Base-by-base conservation (phyloP, 2,888 invertebrate genomes). In the Carcina quercana region DNA sequence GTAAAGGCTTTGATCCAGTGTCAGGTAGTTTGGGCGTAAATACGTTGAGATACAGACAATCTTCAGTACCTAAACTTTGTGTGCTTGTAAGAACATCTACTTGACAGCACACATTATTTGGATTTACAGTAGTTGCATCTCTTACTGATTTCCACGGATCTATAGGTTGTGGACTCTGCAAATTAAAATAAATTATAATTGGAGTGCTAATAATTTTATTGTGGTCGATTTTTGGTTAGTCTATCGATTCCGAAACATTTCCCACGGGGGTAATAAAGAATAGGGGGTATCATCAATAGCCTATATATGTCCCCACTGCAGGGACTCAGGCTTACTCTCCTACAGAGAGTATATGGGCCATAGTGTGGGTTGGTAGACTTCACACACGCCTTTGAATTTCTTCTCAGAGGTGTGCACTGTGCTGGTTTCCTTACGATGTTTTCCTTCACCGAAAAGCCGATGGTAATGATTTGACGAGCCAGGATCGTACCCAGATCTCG, bases 91-190 rank as follows among this genome's bases (percentile, higher is more conserved):
- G 14, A 3, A 55, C 28, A 25, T 62, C 51, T 3, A 49, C 29
- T 45, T 73, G 71, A 14, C 42, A 37, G 6, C 57, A 45, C 19
- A 58, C 35, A 17, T 61, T 52, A 6, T 43, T 39, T 35, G 43
- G 26, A 62, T 54, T 39, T 46, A 71, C 72, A 30, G 62, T 57
- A 3, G 79, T 79, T 5, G 86, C 86, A 55, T 86, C 80, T 59
- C 78, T 73, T 25, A 73, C 69, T 0, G 71, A 74, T 10, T 62
- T 38, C 82, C 80, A 83, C 30, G 65, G 45, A 8, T 70, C 65
- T 10, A 71, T 58, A 14, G 71, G 47, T 38, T 70, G 58, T 2
- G 82, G 83, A 44, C 48, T 60, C 73, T 75, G 40, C 5, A 60
- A 66, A 6, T 19, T 15, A 5, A 14, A 21, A 30, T 8, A n/a